Evolutionary conservation across 2,113 vertebrate species (phyloP).

Genomic region (Mesocricetus auratus): DNA sequence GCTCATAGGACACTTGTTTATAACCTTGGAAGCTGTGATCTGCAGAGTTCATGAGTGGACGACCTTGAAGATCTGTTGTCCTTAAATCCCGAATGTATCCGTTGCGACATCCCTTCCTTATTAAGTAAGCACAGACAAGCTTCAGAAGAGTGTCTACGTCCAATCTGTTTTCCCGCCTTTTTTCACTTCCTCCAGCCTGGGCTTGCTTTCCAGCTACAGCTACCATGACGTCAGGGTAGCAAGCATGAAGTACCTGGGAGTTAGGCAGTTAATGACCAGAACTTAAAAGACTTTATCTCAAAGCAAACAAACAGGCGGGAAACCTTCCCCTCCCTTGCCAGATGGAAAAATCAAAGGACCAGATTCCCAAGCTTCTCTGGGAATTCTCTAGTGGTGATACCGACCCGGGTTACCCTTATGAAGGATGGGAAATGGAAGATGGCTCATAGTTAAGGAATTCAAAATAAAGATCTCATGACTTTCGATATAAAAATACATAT

Average conservation of each 20-base stretch:
- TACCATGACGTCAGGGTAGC: neutral
- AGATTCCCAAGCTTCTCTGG: constrained; percentile 36
- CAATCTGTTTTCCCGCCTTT: constrained; percentile 14
- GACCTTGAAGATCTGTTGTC: neutral
- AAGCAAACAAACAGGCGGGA: neutral
- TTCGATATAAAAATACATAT: constrained; percentile 75
- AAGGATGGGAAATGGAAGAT: constrained; percentile 45
- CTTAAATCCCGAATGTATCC: neutral
- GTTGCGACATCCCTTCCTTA: neutral
- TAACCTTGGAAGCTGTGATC: constrained; percentile 20
- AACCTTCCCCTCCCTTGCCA: neutral
- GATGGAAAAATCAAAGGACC: neutral
- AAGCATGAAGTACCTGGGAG: constrained; percentile 29
- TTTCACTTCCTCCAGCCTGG: neutral
- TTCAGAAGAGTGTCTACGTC: neutral
- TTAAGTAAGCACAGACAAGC: neutral
- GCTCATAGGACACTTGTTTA: neutral
- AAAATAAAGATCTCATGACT: constrained; percentile 74
- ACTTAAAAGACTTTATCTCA: constrained; percentile 27
- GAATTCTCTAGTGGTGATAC: constrained; percentile 18
- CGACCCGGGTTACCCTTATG: neutral
- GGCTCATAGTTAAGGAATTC: constrained; percentile 73
- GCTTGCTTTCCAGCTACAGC: constrained; percentile 18
- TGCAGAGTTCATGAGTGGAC: neutral
- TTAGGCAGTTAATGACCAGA: constrained; percentile 16